phyloP scores from a whole-genome alignment of 2,888 invertebrate genomes.

The Ornithoptera priamus region DNA sequence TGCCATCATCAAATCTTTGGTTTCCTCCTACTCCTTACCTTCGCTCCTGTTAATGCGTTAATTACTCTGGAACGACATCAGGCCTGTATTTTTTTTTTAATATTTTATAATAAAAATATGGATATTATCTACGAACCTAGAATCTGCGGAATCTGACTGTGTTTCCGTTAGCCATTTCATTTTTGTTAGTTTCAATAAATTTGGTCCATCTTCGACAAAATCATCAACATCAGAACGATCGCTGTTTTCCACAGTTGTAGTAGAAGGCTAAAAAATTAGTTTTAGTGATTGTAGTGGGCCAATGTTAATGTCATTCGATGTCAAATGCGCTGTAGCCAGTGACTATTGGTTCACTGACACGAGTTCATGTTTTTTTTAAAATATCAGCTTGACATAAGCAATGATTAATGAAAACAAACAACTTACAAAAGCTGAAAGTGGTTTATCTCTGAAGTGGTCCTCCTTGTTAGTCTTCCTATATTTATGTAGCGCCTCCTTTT shows the following conservation, averaged over 20 bases:
- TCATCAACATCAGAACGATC: constrained; percentile 41
- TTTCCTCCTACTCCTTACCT: constrained; percentile 43
- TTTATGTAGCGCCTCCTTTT: constrained; percentile 64
- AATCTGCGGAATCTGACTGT: constrained; percentile 50
- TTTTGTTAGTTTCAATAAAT: constrained; percentile 62
- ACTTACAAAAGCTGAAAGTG: constrained; percentile 42
- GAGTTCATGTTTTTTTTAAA: too few relatives aligned
- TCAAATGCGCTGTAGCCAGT: too few relatives aligned
- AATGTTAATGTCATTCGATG: too few relatives aligned
- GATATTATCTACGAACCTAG: constrained; percentile 51
- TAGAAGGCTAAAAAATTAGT: constrained; percentile 37
- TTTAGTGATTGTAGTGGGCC: too few relatives aligned
- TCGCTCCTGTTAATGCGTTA: constrained; percentile 69
- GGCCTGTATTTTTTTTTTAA: constrained; percentile 35
- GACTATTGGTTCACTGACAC: too few relatives aligned
- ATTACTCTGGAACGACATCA: constrained; percentile 65
- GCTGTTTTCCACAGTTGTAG: constrained; percentile 41
- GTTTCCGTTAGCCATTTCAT: constrained; percentile 71
- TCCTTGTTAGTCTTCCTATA: constrained; percentile 49
- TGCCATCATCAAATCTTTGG: constrained; percentile 22
- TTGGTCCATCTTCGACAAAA: constrained; percentile 43
- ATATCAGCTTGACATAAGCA: too few relatives aligned
- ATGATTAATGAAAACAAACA: neutral
- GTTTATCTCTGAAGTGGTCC: constrained; percentile 32
- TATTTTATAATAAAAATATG: too few relatives aligned